phyloP scores from a whole-genome alignment of 2,113 vertebrate genomes.

The Edolisoma coerulescens region DNA sequence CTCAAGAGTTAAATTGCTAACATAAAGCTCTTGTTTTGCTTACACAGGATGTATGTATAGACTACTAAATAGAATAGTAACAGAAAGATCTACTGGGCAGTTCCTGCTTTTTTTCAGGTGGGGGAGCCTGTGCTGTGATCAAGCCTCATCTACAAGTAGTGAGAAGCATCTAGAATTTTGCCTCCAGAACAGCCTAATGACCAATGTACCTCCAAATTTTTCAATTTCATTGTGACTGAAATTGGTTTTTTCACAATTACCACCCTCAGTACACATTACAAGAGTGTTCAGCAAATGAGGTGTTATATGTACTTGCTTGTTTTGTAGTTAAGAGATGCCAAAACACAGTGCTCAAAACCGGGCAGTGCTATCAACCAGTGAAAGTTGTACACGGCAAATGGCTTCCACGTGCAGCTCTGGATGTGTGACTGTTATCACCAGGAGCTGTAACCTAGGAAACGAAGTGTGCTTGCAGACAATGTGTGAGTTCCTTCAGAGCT shows the following conservation, averaged over 20 bases:
- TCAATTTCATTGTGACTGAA: background rate
- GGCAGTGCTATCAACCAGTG: background rate
- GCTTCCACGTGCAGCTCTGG: background rate
- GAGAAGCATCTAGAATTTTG: background rate
- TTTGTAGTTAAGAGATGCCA: background rate
- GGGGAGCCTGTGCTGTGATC: background rate
- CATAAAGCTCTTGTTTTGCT: background rate
- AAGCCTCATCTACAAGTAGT: background rate
- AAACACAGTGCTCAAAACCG: background rate
- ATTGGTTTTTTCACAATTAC: background rate
- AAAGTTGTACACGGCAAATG: background rate
- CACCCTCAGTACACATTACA: background rate
- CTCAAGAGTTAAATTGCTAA: background rate
- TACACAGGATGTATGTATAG: background rate
- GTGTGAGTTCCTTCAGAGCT: background rate
- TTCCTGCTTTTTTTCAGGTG: background rate
- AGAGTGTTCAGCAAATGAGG: background rate
- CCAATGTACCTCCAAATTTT: background rate
- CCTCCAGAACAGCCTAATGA: background rate
- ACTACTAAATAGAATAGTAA: background rate
- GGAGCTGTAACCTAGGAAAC: conserved; percentile 48
- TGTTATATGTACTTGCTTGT: background rate
- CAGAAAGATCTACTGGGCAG: background rate
- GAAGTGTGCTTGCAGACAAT: background rate
- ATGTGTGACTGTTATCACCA: background rate